Percentiles rank a stretch among this genome's conserved stretches.
Conservation (phyloP, 2,888 invertebrate species). For the Aporophyla lueneburgensis region DNA sequence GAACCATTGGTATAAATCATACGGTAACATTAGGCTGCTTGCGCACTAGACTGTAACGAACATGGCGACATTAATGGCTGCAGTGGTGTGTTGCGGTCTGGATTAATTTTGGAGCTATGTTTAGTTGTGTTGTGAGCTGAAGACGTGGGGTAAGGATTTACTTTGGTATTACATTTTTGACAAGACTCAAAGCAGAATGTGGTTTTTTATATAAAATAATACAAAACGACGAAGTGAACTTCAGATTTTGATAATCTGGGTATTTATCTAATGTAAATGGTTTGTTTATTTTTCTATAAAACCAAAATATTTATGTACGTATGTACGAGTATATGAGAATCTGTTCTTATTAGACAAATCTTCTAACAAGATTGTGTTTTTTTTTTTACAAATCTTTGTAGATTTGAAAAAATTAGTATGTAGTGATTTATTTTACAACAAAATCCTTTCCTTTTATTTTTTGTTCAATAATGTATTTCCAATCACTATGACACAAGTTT, state of each 20-base stretch:
- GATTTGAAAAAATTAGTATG: no score
- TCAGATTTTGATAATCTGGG: background rate
- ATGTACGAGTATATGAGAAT: background rate
- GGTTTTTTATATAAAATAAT: background rate
- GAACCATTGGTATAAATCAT: conserved; percentile 79
- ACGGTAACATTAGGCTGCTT: conserved; percentile 48
- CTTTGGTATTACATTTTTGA: background rate
- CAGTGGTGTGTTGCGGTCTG: conserved; percentile 49
- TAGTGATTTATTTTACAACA: no score
- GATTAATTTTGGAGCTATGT: conserved; percentile 45
- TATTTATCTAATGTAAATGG: background rate
- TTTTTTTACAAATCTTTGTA: no score
- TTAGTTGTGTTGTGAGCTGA: conserved; percentile 17
- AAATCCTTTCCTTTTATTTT: background rate
- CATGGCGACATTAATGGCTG: conserved; percentile 47
- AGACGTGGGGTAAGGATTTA: conserved; percentile 12
- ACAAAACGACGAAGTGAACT: background rate
- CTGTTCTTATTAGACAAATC: background rate
- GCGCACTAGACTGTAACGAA: conserved; percentile 53
- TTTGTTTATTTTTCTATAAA: background rate
- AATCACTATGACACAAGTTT: background rate
- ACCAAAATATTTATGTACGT: background rate
- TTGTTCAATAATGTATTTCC: background rate
- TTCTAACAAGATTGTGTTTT: no score
- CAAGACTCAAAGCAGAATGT: background rate